Conservation (phyloP, 2,797 vertebrate species). For the Poeciliopsis presidionis region DNA sequence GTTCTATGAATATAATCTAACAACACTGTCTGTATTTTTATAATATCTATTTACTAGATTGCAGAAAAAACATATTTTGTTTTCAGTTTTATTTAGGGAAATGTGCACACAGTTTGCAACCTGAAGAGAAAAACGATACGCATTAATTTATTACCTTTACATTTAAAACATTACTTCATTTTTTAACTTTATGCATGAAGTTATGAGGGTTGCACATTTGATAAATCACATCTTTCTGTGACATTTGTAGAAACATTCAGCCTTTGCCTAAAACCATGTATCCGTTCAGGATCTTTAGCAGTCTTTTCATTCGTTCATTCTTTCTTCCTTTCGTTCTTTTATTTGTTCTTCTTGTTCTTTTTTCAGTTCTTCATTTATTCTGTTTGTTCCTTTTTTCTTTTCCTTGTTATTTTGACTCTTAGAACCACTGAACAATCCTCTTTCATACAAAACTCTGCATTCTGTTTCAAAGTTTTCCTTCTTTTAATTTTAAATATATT, state of each 20-base stretch:
- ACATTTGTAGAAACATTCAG: background rate
- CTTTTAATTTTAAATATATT: background rate
- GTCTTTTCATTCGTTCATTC: too few relatives aligned
- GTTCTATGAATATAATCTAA: background rate
- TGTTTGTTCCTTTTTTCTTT: too few relatives aligned
- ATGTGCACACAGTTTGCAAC: background rate
- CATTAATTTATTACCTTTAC: background rate
- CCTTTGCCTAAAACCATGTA: too few relatives aligned
- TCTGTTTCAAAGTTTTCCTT: background rate
- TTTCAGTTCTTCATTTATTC: too few relatives aligned
- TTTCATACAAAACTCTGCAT: background rate
- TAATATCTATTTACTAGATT: background rate
- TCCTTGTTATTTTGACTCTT: background rate
- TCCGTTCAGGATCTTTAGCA: too few relatives aligned
- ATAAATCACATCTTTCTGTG: background rate
- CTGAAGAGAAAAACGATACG: background rate
- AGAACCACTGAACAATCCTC: background rate
- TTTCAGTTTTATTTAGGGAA: background rate
- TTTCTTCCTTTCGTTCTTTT: too few relatives aligned
- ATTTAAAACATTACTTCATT: background rate
- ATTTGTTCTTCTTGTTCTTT: too few relatives aligned
- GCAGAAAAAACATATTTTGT: background rate
- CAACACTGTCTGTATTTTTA: constrained; percentile 1
- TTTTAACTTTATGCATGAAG: too few relatives aligned
- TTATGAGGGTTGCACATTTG: background rate